Evolutionary conservation across 2,888 invertebrate genomes (phyloP), one percentile per base, ranked within the genome.

Genomic region (Steinernema scapterisci): DNA sequence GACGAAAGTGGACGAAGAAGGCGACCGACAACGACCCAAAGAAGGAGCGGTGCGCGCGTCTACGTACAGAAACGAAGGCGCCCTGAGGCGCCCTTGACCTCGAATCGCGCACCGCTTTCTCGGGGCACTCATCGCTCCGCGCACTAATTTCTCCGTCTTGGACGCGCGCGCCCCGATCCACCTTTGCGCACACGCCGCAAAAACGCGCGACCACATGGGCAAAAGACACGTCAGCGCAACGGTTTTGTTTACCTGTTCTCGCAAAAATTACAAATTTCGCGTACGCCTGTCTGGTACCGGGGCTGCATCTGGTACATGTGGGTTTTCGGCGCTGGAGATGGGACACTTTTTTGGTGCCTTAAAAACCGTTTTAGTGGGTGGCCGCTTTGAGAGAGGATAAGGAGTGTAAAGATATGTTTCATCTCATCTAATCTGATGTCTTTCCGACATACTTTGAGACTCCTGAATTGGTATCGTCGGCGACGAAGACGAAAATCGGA

Each of bases 41-140:
- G 38, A 38, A 38, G 38, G 38, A 38, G 38, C 38, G 38, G 38
- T 3, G 9, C 38, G 38, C 38, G 63, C 16, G 63, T 27, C 63
- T 63, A 27, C 63, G 25, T 63, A 63, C 63, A 63, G 63, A 63
- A 63, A 63, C 31, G 63, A 31, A 63, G 63, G 63, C 23, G 27
- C 63, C 63, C 63, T 31, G 31, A 63, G 63, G 63, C 63, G 63
- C 63, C 63, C 63, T 63, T 63, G 63, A 63, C 63, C 63, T 63
- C 63, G 63, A 31, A 63, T 63, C 63, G 31, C 31, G 25, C 25
- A 31, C 63, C 31, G 63, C 31, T 63, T 63, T 63, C 63, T 63
- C 63, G 63, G 63, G 31, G 31, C 63, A 16, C 63, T 63, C 63
- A 63, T 63, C 63, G 27, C 31, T 5, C 6, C 31, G 31, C 63